Evolutionary conservation across 2,888 invertebrate species (phyloP).

Genomic region (Aspidiotus destructor): DNA sequence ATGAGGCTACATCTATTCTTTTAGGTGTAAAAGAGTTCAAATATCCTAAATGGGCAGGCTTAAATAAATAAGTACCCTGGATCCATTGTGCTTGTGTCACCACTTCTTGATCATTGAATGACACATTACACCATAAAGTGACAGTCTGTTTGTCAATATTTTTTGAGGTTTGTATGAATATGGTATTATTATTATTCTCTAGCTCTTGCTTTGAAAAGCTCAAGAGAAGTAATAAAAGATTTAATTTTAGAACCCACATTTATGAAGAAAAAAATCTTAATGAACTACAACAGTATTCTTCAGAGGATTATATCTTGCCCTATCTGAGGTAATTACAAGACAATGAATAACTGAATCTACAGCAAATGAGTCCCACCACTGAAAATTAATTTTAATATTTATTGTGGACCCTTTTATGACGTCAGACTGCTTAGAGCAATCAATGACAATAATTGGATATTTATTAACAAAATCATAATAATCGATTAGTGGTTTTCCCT

Average conservation of each 20-base stretch:
- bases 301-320: slow-evolving; percentile 22
- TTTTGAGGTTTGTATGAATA: slow-evolving; percentile 19
- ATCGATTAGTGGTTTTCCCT: slow-evolving; percentile 11
- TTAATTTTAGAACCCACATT: slow-evolving; percentile 20
- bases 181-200: too few species aligned
- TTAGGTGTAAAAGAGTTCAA: slow-evolving; percentile 7
- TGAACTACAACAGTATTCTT: slow-evolving; percentile 23
- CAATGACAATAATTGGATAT: slow-evolving; percentile 11
- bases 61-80: slow-evolving; percentile 7
- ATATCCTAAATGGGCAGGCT: neutral
- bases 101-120: slow-evolving; percentile 12
- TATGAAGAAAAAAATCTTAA: slow-evolving; percentile 11
- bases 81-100: slow-evolving; percentile 10
- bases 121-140: slow-evolving; percentile 21
- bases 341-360: slow-evolving; percentile 21
- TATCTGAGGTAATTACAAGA: slow-evolving; percentile 20
- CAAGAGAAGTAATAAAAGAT: slow-evolving; percentile 12
- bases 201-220: slow-evolving; percentile 19
- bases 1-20: slow-evolving; percentile 11
- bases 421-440: slow-evolving; percentile 4
- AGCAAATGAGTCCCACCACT: slow-evolving; percentile 16
- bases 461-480: slow-evolving; percentile 18
- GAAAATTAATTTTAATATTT: slow-evolving; percentile 18
- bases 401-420: slow-evolving; percentile 17
- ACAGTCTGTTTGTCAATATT: slow-evolving; percentile 15